Percentiles rank a stretch among this genome's conserved stretches.
Conservation (phyloP, 1,140 invertebrate species). For the Oryctes rhinoceros region DNA sequence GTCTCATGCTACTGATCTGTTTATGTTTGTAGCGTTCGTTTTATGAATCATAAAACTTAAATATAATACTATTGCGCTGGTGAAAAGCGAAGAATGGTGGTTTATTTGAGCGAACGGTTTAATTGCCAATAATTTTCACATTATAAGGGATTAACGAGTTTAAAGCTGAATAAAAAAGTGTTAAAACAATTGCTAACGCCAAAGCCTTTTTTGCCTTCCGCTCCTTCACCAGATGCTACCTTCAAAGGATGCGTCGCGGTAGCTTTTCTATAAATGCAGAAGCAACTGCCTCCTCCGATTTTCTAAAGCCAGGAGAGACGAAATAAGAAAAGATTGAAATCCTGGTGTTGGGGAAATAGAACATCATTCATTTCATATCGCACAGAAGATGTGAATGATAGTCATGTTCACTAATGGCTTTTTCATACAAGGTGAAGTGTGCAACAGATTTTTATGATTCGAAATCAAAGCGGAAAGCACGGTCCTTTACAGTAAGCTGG, state of each 20-base stretch:
- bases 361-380: too few relatives aligned
- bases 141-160: constrained; percentile 36
- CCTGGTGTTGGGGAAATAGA: too few relatives aligned
- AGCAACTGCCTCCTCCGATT: background rate
- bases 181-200: constrained; percentile 32
- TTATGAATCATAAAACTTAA: constrained; percentile 40
- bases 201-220: background rate
- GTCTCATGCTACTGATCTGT: constrained; percentile 25
- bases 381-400: too few relatives aligned
- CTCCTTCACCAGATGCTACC: constrained; percentile 8
- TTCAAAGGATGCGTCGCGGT: background rate
- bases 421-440: too few relatives aligned
- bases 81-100: constrained; percentile 39
- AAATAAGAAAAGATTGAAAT: background rate
- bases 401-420: too few relatives aligned
- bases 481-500: too few relatives aligned
- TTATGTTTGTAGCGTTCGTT: constrained; percentile 38
- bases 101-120: constrained; percentile 38
- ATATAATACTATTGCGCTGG: constrained; percentile 38
- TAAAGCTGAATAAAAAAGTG: constrained; percentile 14
- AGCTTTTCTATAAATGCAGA: background rate
- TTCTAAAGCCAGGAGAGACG: background rate
- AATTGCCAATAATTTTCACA: constrained; percentile 37
- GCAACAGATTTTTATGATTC: too few relatives aligned
- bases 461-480: too few relatives aligned